These are phyloP conservation scores for Neofelis nebulosa DNA, from an alignment of 2,113 vertebrate species.

Conservation along the genomic window DNA sequence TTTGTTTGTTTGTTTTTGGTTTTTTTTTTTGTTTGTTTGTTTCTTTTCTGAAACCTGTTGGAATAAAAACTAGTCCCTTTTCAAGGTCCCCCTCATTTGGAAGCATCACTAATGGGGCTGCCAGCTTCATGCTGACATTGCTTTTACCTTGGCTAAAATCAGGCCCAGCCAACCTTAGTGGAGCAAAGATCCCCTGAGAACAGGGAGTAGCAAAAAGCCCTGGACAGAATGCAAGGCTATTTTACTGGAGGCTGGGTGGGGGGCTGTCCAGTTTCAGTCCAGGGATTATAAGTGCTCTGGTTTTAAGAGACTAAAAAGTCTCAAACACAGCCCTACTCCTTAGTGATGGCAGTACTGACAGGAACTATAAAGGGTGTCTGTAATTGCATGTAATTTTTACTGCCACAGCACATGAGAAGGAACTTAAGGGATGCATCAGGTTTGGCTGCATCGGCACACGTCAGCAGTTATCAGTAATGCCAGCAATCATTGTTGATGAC, in stretches of 20 bases:
- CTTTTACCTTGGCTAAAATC: conserved; percentile 21
- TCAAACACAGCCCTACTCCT: background rate
- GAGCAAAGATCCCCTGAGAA: background rate
- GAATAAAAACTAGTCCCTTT: conserved; percentile 6
- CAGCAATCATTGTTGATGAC: background rate
- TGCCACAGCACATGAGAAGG: background rate
- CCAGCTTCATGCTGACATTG: background rate
- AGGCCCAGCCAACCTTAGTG: background rate
- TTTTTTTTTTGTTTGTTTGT: background rate
- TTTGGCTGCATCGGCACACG: background rate
- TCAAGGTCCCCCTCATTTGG: background rate
- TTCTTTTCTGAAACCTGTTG: conserved; percentile 43
- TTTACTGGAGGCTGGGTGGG: background rate
- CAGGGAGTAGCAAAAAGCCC: background rate
- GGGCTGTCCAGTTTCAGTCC: background rate
- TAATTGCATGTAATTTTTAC: background rate
- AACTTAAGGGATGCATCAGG: background rate
- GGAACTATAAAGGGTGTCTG: background rate
- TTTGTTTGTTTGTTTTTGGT: background rate
- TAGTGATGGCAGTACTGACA: background rate
- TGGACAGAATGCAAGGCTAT: background rate
- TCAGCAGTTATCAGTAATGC: background rate
- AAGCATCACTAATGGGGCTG: background rate
- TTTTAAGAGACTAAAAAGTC: conserved; percentile 8
- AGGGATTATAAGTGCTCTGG: background rate